Evolutionary conservation across 1,140 invertebrate species (phyloP), one percentile per base, ranked within the genome.

Genomic region (Vanessa tameamea): DNA sequence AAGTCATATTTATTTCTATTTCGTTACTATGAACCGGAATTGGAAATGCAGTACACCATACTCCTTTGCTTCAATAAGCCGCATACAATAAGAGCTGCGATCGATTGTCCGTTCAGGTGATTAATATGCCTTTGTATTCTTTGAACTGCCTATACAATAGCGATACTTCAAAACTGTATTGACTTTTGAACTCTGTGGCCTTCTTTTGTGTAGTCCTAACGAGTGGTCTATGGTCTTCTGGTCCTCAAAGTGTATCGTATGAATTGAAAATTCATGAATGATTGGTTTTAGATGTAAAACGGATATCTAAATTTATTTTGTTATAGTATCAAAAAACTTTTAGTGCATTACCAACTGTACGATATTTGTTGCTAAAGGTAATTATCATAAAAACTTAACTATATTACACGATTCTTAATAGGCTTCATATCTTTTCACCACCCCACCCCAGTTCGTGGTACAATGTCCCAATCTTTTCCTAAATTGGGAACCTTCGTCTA

Each of bases 111-210:
- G 57, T 37, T 37, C 57, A 61, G 57, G 23, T 61, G 57, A 61
- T 61, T 61, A 61, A 61, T 61, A 61, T 37, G 15, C 57, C 57
- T 31, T 61, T 61, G 57, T 61, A 37, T 31, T 61, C 57, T 61
- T 61, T 61, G 57, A 37, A 37, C 23, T n/a, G 13, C 31, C 23
- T 20, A 59, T 26, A 61, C 31, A 37, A 37, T 61, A 16, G 20
- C 31, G 26, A 61, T 13, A 37, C 57, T 61, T 61, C 26, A 61
- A 61, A 61, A 61, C 12, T 61, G 57, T 61, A 61, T 61, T 61
- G 57, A 61, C 57, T 61, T 59, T 61, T 37, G 23, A 31, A 61
- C 57, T 61, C 37, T 61, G 57, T 61, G 57, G 57, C 31, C 57
- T 31, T 61, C 57, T 61, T 61, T 61, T 61, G 57, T 61, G 57